phyloP scores from a whole-genome alignment of 2,113 vertebrate species.

The Elephantulus edwardii region DNA sequence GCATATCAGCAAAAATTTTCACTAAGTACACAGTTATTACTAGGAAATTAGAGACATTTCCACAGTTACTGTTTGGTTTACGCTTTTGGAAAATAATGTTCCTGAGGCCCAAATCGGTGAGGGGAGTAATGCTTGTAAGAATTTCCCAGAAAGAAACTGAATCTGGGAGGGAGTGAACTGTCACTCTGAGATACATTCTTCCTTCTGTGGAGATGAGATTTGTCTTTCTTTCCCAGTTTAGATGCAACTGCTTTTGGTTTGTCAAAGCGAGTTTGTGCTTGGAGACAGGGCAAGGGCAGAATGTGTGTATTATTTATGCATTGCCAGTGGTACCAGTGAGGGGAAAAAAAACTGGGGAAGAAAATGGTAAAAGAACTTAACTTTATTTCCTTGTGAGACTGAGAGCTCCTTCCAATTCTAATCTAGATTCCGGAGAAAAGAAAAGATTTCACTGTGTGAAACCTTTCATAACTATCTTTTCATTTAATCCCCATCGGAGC shows the following conservation, averaged over 20 bases:
- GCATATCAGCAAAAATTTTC: no score
- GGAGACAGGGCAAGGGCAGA: neutral
- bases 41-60: neutral
- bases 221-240: neutral
- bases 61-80: neutral
- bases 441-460: neutral
- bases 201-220: neutral
- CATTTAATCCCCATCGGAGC: neutral
- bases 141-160: conserved; percentile 1
- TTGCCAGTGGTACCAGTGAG: neutral
- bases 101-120: neutral
- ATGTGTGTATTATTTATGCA: neutral
- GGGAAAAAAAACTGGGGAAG: neutral
- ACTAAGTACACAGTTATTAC: neutral
- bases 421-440: neutral
- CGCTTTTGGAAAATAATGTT: neutral
- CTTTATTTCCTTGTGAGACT: neutral
- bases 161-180: neutral
- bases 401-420: neutral
- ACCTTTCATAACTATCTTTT: neutral
- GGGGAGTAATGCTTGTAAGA: neutral
- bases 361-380: neutral
- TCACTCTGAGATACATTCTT: neutral
- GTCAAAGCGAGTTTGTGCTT: neutral
- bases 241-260: conserved; percentile 8